Conservation (phyloP, 1,140 invertebrate species). For the Leptopilina clavipes region DNA sequence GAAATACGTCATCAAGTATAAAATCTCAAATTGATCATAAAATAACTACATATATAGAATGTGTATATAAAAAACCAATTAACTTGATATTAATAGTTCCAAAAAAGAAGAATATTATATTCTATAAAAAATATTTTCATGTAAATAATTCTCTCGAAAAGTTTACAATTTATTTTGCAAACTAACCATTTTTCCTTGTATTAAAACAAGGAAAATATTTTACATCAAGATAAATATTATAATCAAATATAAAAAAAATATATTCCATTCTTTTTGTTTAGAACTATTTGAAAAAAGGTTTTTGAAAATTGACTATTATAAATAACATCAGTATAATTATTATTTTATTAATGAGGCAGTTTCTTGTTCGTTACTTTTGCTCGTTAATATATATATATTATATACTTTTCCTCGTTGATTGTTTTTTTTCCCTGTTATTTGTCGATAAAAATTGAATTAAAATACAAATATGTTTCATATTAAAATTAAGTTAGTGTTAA, state of each 20-base stretch:
- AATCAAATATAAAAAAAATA: too few species aligned
- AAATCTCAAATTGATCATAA: neutral
- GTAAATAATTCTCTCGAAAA: too few species aligned
- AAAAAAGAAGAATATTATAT: too few species aligned
- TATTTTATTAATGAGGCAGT: slow-evolving; percentile 4
- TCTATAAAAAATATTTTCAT: too few species aligned
- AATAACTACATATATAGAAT: neutral
- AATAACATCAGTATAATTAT: neutral
- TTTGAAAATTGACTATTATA: neutral
- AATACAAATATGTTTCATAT: neutral
- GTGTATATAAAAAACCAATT: too few species aligned
- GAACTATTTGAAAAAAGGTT: neutral
- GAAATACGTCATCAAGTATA: neutral
- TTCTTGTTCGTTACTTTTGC: neutral
- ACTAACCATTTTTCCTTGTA: too few species aligned
- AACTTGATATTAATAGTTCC: too few species aligned
- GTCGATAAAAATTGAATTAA: slow-evolving; percentile 1
- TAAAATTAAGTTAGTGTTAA: neutral
- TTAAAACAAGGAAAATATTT: too few species aligned
- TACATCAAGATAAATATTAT: too few species aligned
- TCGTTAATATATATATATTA: neutral
- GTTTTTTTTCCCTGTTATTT: neutral
- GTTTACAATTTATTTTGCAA: too few species aligned
- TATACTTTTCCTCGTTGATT: neutral
- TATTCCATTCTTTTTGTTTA: neutral